Percentiles rank a stretch among this genome's conserved stretches.
Evolutionary conservation across 2,888 invertebrate genomes (phyloP).

Genomic region (Amitus sp.): DNA sequence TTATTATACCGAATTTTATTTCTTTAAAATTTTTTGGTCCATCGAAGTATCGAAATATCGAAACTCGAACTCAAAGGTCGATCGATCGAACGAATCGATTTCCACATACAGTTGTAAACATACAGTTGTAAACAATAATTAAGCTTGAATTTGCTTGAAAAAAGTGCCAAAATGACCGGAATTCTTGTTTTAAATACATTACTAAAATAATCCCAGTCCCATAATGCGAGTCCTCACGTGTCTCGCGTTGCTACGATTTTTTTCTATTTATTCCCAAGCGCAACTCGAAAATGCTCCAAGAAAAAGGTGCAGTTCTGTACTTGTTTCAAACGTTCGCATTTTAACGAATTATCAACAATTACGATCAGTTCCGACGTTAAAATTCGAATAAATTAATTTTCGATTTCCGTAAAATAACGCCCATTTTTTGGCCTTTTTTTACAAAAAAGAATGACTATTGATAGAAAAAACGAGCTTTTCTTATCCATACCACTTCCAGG

Average conservation of each 20-base stretch:
- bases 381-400: neutral
- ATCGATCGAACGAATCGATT: no score
- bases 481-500: neutral
- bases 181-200: conserved; percentile 45
- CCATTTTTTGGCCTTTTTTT: neutral
- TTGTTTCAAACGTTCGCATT: neutral
- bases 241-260: conserved; percentile 53
- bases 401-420: neutral
- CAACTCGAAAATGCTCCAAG: conserved; percentile 22
- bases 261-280: conserved; percentile 53
- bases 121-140: neutral
- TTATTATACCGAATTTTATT: no score
- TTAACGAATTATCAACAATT: no score
- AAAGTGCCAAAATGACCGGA: conserved; percentile 48
- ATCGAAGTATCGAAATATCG: no score
- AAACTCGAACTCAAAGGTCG: no score
- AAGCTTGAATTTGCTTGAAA: conserved; percentile 16
- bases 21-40: no score
- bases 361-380: neutral
- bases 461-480: neutral
- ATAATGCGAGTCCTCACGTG: conserved; percentile 58
- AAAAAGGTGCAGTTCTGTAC: conserved; percentile 39
- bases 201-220: conserved; percentile 50
- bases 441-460: neutral
- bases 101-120: no score